phyloP scores from a whole-genome alignment of 2,797 vertebrate genomes.

The Lithobates pipiens region DNA sequence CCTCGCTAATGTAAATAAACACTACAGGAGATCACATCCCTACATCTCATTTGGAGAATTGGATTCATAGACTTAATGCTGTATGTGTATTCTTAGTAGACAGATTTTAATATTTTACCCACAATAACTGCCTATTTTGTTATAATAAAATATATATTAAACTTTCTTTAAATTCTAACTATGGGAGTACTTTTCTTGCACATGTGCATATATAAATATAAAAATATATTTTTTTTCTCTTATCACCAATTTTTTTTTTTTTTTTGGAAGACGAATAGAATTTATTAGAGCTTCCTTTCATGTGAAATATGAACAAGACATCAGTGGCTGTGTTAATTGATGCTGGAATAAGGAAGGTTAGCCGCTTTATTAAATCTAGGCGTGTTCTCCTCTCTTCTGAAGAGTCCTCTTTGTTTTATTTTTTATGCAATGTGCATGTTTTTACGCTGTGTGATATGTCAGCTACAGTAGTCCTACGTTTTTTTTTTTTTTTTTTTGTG shows the following conservation, averaged over 20 bases:
- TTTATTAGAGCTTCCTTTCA: constrained; percentile 75
- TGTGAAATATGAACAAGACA: constrained; percentile 65
- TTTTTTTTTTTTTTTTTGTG: constrained; percentile 56
- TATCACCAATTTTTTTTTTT: constrained; percentile 79
- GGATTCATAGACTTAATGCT: constrained; percentile 84
- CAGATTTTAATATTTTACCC: constrained; percentile 96
- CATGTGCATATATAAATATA: constrained; percentile 83
- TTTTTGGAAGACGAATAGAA: constrained; percentile 84
- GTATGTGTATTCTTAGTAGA: constrained; percentile 76
- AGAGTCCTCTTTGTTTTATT: constrained; percentile 68
- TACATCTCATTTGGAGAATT: constrained; percentile 72
- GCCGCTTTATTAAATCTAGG: constrained; percentile 66
- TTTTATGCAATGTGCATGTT: constrained; percentile 73
- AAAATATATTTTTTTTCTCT: constrained; percentile 86
- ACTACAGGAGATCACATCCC: constrained; percentile 68
- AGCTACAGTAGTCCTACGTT: constrained; percentile 46
- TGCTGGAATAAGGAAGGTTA: constrained; percentile 68
- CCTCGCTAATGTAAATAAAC: constrained; percentile 42
- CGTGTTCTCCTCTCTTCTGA: constrained; percentile 81
- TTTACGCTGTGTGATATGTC: constrained; percentile 71
- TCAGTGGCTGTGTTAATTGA: constrained; percentile 70
- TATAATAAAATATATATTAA: constrained; percentile 96
- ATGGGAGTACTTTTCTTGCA: constrained; percentile 92
- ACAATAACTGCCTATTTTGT: constrained; percentile 99
- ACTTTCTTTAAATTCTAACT: constrained; percentile 92